Evolutionary conservation across 2,113 vertebrate genomes (phyloP).

Genomic region (Cromileptes altivelis): DNA sequence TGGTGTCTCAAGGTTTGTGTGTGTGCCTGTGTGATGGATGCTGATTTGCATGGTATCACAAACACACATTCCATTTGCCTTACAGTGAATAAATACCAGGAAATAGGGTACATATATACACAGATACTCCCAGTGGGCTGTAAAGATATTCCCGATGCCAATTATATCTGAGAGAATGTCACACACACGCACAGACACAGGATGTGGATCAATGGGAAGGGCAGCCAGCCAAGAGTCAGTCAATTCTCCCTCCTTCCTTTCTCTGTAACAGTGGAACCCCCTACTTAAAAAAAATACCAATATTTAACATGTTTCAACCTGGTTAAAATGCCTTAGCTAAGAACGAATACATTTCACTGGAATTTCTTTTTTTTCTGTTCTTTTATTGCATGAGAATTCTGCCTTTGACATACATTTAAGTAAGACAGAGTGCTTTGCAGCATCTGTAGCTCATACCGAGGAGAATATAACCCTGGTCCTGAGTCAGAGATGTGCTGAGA

Average conservation of each 20-base stretch:
- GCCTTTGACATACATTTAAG: background rate
- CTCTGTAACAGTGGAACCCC: constrained; percentile 17
- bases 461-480: background rate
- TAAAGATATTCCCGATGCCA: constrained; percentile 56
- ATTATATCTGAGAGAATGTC: constrained; percentile 71
- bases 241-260: constrained; percentile 44
- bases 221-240: constrained; percentile 69
- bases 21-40: constrained; percentile 25
- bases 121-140: constrained; percentile 37
- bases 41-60: constrained; percentile 34
- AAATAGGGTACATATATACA: constrained; percentile 26
- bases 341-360: background rate
- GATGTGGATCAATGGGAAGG: constrained; percentile 66
- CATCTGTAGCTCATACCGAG: constrained; percentile 11
- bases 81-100: constrained; percentile 37
- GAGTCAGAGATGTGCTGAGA: constrained; percentile 15
- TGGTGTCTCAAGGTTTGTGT: constrained; percentile 3
- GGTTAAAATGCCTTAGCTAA: constrained; percentile 26
- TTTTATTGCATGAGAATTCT: background rate
- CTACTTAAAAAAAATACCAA: constrained; percentile 19
- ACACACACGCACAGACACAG: constrained; percentile 39
- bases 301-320: constrained; percentile 45
- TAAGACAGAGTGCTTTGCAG: background rate
- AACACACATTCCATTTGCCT: constrained; percentile 17
- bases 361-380: background rate